Evolutionary conservation across 2,797 vertebrate genomes (phyloP), one percentile per base, ranked within the genome.

Genomic region (Tolypeutes matacus): DNA sequence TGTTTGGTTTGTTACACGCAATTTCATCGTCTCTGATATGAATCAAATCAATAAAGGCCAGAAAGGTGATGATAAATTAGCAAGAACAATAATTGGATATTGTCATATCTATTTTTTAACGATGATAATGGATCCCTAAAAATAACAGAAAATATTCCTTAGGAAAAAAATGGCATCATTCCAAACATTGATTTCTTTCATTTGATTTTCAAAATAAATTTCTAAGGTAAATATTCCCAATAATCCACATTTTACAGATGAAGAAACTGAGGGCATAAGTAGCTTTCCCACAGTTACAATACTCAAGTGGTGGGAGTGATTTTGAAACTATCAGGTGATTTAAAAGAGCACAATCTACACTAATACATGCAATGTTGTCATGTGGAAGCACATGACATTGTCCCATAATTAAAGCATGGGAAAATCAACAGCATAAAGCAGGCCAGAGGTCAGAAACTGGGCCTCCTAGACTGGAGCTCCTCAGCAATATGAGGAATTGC

Each of bases 1-100:
- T 7, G 96, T 97, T 46, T 42, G 42, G 29, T 97, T 96, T 69
- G 17, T 31, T 21, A 12, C 29, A 20, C 76, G 73, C 96, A 95
- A 10, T 9, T 18, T 86, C 93, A 91, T 88, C 53, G 73, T 69
- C 72, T 65, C 23, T 62, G 8, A 39, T 23, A 69, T 91, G 27
- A 9, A 39, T 70, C 9, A 18, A 53, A 42, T 1, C 2, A 62
- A 20, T 14, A 51, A 53, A 51, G n/a, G 2, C 11, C 49, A 51
- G 3, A 25, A 20, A 31, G 14, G 49, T 9, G 2, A 39, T 9
- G 2, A 39, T 39, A 53, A 25, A n/a, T 69, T 27, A 62, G 5
- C 13, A 58, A 17, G 13, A 13, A 39, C 31, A 64, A 51, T 20
- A 64, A 1, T 27, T 4, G 10, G 62, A 34, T 7, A 14, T 39